Evolutionary conservation across 2,888 invertebrate species (phyloP).

Genomic region (Acleris emargana): DNA sequence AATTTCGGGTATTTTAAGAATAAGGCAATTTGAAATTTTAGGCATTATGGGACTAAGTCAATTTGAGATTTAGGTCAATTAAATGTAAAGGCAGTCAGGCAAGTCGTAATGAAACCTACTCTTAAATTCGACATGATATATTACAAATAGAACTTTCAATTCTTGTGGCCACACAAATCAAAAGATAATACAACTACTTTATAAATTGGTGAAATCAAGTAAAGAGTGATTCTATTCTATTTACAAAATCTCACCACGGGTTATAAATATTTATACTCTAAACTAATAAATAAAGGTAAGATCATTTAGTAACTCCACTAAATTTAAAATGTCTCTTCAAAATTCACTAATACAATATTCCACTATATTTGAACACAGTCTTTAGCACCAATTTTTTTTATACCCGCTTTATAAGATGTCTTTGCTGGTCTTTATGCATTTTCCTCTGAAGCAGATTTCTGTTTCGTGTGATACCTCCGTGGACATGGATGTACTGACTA

Average conservation of each 20-base stretch:
- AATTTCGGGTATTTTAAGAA: too few species aligned
- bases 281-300: constrained; percentile 37
- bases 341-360: constrained; percentile 41
- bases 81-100: too few species aligned
- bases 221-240: constrained; percentile 66
- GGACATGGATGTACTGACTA: constrained; percentile 90
- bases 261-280: constrained; percentile 40
- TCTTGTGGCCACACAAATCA: constrained; percentile 56
- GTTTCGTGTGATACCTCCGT: constrained; percentile 93
- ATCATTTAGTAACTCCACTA: constrained; percentile 33
- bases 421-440: constrained; percentile 88
- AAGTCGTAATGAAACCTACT: too few species aligned
- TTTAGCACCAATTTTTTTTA: constrained; percentile 56
- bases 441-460: constrained; percentile 94
- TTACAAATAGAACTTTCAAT: constrained; percentile 53
- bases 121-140: constrained; percentile 44
- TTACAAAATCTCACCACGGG: constrained; percentile 77
- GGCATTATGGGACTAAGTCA: too few species aligned
- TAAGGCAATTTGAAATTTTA: too few species aligned
- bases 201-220: constrained; percentile 70
- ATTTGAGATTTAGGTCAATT: too few species aligned
- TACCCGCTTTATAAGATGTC: constrained; percentile 59
- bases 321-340: constrained; percentile 38
- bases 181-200: constrained; percentile 41
- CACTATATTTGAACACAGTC: constrained; percentile 67